phyloP scores from a whole-genome alignment of 2,797 vertebrate genomes.

The Karalla daura region DNA sequence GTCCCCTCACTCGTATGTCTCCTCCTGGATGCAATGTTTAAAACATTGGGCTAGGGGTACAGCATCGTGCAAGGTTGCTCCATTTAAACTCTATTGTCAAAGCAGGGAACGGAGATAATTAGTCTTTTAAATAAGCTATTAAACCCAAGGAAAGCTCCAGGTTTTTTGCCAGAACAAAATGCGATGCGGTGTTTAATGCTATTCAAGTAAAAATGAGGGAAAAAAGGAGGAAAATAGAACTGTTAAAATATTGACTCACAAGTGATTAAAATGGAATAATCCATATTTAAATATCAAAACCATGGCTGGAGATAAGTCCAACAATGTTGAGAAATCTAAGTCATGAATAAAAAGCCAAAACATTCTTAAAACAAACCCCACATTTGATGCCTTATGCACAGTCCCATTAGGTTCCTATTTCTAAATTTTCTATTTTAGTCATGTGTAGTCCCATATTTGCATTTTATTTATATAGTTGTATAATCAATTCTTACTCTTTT shows the following conservation, averaged over 20 bases:
- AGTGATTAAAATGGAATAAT: background rate
- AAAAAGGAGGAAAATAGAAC: constrained; percentile 6
- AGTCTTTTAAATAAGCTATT: constrained; percentile 4
- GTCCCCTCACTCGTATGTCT: constrained; percentile 9
- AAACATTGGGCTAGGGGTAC: constrained; percentile 27
- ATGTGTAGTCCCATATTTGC: too few species aligned
- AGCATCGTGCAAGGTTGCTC: background rate
- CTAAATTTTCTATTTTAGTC: too few species aligned
- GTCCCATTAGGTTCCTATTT: too few species aligned
- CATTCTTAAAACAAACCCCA: too few species aligned
- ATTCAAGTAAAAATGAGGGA: too few species aligned
- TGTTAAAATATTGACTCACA: constrained; percentile 1
- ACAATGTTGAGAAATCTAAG: too few species aligned
- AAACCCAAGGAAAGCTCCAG: background rate
- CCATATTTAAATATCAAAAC: background rate
- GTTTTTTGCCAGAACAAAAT: background rate
- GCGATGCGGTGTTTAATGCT: background rate
- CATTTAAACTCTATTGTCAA: background rate
- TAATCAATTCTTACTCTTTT: too few species aligned
- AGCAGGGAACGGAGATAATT: background rate
- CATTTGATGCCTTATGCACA: too few species aligned
- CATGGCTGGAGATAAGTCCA: background rate
- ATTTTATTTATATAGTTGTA: too few species aligned
- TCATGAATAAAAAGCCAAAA: background rate
- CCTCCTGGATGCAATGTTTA: constrained; percentile 46